These are phyloP conservation scores for Eubucco bourcierii DNA, from an alignment of 2,113 vertebrate genomes.

Conservation along the genomic window DNA sequence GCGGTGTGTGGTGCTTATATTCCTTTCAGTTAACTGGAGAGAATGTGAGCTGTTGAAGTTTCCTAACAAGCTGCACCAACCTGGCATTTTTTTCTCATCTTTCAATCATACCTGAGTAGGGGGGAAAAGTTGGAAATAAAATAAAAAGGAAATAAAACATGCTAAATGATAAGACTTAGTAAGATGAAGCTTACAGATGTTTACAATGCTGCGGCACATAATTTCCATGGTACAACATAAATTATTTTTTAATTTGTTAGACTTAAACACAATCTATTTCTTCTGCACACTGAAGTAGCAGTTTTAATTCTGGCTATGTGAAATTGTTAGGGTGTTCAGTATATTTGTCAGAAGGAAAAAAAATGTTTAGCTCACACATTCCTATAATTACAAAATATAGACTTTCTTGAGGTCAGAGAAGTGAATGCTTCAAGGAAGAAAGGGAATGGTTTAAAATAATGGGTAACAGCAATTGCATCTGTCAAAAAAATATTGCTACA, in stretches of 20 bases:
- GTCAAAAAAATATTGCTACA: not conserved
- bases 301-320: constrained; percentile 9
- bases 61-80: not conserved
- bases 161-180: not conserved
- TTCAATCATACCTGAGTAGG: not conserved
- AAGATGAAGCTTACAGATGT: not conserved
- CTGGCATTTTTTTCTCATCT: not conserved
- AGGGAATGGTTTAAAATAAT: not conserved
- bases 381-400: not conserved
- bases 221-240: not conserved
- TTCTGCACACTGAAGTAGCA: not conserved
- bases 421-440: not conserved
- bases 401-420: not conserved
- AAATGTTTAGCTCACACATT: not conserved
- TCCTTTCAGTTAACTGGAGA: not conserved
- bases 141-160: not conserved
- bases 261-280: not conserved
- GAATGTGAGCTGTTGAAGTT: not conserved
- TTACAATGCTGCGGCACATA: not conserved
- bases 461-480: not conserved
- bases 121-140: not conserved
- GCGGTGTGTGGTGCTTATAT: not conserved
- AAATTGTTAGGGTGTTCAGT: rapidly evolving
- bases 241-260: not conserved
- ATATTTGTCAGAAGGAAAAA: not conserved